phyloP scores from a whole-genome alignment of 2,797 vertebrate genomes.

The Chloroceryle inda region DNA sequence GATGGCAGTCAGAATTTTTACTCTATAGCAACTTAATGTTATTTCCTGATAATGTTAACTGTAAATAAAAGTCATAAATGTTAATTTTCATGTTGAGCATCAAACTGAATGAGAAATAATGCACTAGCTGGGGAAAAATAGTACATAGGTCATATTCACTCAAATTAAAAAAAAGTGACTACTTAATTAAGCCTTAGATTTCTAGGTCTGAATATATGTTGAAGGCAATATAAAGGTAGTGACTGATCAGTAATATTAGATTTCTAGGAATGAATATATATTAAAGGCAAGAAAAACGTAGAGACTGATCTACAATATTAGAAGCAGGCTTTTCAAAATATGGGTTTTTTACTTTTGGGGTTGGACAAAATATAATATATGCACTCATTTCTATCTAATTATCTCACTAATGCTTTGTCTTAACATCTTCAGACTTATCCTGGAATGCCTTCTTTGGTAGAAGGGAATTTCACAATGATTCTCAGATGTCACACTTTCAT shows the following conservation, averaged over 20 bases:
- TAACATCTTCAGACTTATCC: neutral
- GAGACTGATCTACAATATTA: neutral
- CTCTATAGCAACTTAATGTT: neutral
- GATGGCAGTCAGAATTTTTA: neutral
- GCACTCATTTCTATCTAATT: neutral
- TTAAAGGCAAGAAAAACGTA: neutral
- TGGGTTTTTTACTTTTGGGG: neutral
- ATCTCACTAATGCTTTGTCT: neutral
- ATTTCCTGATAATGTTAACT: neutral
- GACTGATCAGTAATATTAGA: neutral
- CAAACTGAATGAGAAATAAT: neutral
- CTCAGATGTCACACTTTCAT: neutral
- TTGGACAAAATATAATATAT: neutral
- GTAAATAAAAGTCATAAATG: neutral
- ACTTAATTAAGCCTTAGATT: neutral
- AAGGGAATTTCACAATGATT: neutral
- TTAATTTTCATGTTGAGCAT: neutral
- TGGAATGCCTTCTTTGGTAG: neutral
- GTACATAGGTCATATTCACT: neutral
- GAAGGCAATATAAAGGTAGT: neutral
- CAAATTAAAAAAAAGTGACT: neutral
- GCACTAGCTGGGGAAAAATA: neutral
- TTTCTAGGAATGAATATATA: neutral
- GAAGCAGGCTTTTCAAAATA: neutral
- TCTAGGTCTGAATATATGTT: neutral